Base-by-base conservation (phyloP, 2,797 vertebrate species). In the Coendou prehensilis region DNA sequence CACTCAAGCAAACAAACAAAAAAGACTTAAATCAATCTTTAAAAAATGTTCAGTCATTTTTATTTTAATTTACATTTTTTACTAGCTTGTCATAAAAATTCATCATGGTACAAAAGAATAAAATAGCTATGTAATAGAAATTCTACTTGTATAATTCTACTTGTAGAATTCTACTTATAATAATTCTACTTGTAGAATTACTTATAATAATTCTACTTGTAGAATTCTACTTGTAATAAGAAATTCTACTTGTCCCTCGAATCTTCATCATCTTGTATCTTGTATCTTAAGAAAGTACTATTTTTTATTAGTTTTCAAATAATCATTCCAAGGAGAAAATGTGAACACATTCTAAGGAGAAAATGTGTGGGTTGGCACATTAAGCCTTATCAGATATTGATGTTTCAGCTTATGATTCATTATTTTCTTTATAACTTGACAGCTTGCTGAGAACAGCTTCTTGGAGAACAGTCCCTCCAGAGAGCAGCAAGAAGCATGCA, bases 371-470 rank as follows among this genome's bases (percentile, higher is more conserved):
- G 8, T 7, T 71, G 37, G 23, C 13, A 64, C 37, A 45, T 73
- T 47, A 87, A 59, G 20, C 17, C 14, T 79, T 89, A 69, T 76
- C 52, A 47, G 52, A 78, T 78, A 81, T 75, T 89, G 81, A 93
- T 37, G 75, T 37, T 87, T 91, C 56, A 76, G 61, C 56, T 96
- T 91, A 92, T 94, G 84, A 89, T 22, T 95, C 93, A 73, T 87
- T 89, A 78, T 89, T 95, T 93, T 73, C 57, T 88, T 87, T 64
- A 64, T 26, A 79, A 54, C 26, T 28, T 82, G 93, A 93, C 81
- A 95, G 61, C 28, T 93, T 84, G 84, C 71, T 88, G 76, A 97
- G 81, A 93, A 71, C 56, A 47, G 33, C 41, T 73, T 78, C 23
- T 33, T 47, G 1, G 7, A 76, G 71, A 56, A 45, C 0, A 47